Percentiles rank a stretch among this genome's conserved stretches.
Conservation (phyloP, 2,113 vertebrate genomes). For the Datnioides undecimradiatus region DNA sequence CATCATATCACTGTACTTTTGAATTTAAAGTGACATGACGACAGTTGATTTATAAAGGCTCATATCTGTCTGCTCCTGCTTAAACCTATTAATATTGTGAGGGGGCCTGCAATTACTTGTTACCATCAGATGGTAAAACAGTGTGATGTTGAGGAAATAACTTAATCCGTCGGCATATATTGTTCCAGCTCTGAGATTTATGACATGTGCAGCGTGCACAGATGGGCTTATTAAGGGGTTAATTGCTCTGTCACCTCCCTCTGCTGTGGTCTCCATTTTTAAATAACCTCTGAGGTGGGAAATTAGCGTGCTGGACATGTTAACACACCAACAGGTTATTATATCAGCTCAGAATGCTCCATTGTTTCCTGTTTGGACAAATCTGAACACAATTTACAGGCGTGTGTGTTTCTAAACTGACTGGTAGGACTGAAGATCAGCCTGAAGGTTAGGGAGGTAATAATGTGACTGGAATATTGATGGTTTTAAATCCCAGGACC, state of each 20-base stretch:
- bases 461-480: constrained; percentile 26
- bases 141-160: not conserved
- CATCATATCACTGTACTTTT: not conserved
- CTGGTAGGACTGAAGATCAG: not conserved
- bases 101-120: not conserved
- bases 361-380: not conserved
- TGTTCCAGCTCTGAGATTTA: constrained; percentile 6
- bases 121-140: not conserved
- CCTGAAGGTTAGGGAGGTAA: not conserved
- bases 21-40: no score
- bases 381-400: not conserved
- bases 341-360: not conserved
- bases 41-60: no score
- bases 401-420: not conserved
- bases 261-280: constrained; percentile 37
- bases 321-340: constrained; percentile 1
- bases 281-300: constrained; percentile 15
- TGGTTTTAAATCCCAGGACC: constrained; percentile 2
- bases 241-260: constrained; percentile 49
- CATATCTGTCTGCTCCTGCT: no score
- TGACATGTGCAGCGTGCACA: constrained; percentile 27
- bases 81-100: not conserved
- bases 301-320: not conserved
- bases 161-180: not conserved
- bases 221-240: constrained; percentile 58